phyloP scores from a whole-genome alignment of 2,797 vertebrate genomes.

The Gila robusta region DNA sequence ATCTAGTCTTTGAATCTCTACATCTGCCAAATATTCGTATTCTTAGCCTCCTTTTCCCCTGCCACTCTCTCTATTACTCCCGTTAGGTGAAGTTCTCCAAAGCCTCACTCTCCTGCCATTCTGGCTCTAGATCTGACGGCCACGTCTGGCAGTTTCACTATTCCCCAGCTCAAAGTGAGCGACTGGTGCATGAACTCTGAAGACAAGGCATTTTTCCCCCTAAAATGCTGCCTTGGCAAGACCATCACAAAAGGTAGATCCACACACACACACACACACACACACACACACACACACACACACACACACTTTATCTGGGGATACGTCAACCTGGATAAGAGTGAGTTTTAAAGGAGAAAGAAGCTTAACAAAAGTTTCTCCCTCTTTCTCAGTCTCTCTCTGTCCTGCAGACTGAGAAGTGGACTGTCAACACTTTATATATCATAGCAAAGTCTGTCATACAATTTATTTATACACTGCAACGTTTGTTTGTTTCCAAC shows the following conservation, averaged over 20 bases:
- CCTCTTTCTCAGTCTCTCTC: neutral
- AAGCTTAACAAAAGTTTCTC: conserved; percentile 68
- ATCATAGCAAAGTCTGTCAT: conserved; percentile 1
- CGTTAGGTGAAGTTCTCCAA: conserved; percentile 33
- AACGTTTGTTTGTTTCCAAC: neutral
- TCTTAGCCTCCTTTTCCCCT: conserved; percentile 20
- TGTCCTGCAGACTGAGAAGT: conserved; percentile 16
- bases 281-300: neutral
- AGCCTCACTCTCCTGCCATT: conserved; percentile 44
- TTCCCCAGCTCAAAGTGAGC: conserved; percentile 44
- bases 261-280: too few relatives aligned
- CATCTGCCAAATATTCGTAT: conserved; percentile 34
- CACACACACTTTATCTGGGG: conserved; percentile 66
- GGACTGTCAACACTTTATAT: conserved; percentile 20
- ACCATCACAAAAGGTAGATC: conserved; percentile 65
- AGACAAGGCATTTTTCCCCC: conserved; percentile 20
- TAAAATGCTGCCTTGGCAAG: conserved; percentile 40
- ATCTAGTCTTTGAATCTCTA: conserved; percentile 11
- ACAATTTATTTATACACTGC: neutral
- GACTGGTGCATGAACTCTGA: conserved; percentile 58
- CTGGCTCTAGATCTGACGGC: conserved; percentile 46
- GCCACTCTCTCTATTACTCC: conserved; percentile 34
- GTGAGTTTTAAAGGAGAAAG: conserved; percentile 69
- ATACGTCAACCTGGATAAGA: conserved; percentile 68
- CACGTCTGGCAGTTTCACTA: conserved; percentile 14